phyloP scores from a whole-genome alignment of 1,140 invertebrate species.

The Carcinoscorpius rotundicauda region DNA sequence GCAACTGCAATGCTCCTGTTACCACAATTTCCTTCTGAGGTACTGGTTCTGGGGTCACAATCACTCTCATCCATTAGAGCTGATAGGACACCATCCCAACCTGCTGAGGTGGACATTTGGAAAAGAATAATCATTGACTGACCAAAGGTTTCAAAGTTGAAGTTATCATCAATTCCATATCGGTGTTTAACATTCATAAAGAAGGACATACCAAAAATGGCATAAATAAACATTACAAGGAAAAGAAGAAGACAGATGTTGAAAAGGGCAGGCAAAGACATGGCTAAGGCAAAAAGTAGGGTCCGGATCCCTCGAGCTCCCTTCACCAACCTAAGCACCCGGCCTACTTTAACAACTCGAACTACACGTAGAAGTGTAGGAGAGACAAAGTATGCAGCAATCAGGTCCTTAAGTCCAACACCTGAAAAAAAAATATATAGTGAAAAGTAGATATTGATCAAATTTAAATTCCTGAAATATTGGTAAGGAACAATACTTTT shows the following conservation, averaged over 20 bases:
- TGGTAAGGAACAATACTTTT: too few species aligned
- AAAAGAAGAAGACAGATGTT: slow-evolving; percentile 97
- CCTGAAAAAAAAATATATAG: slow-evolving; percentile 47
- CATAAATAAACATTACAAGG: slow-evolving; percentile 98
- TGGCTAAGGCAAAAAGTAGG: slow-evolving; percentile 88
- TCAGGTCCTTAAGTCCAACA: slow-evolving; percentile 86
- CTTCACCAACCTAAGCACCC: slow-evolving; percentile 91
- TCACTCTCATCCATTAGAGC: slow-evolving; percentile 92
- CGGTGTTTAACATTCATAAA: slow-evolving; percentile 91
- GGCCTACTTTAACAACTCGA: slow-evolving; percentile 91
- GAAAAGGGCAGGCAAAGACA: slow-evolving; percentile 94
- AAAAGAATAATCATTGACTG: slow-evolving; percentile 96
- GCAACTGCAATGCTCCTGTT: slow-evolving; percentile 84
- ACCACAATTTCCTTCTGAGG: slow-evolving; percentile 79
- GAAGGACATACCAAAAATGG: slow-evolving; percentile 98
- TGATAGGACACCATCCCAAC: slow-evolving; percentile 90
- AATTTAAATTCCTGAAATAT: too few species aligned
- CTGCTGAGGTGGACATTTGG: slow-evolving; percentile 96
- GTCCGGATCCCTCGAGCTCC: slow-evolving; percentile 95
- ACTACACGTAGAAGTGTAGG: slow-evolving; percentile 93
- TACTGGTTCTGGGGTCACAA: slow-evolving; percentile 67
- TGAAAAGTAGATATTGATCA: neutral
- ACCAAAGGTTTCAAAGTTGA: slow-evolving; percentile 98
- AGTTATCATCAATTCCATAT: slow-evolving; percentile 87
- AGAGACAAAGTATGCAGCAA: slow-evolving; percentile 95